Conservation (phyloP, 2,888 invertebrate genomes). For the Harpagoxenus sublaevis region DNA sequence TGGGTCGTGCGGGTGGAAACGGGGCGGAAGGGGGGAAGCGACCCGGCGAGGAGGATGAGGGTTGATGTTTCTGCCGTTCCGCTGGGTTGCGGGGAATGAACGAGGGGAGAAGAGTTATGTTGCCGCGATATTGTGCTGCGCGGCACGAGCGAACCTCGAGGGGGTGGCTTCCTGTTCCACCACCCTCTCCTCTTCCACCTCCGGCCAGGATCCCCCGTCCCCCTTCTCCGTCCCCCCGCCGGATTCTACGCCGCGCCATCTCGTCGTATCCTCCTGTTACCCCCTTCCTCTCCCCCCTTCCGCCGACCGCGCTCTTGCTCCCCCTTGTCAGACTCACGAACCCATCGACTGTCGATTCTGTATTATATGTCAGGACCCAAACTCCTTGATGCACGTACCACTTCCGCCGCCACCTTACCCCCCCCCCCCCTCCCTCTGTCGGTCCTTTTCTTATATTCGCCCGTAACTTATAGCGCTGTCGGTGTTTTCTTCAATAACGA, state of each 20-base stretch:
- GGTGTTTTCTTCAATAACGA: constrained; percentile 65
- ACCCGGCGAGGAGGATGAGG: constrained; percentile 77
- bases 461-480: constrained; percentile 60
- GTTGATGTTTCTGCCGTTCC: constrained; percentile 84
- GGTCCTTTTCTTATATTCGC: constrained; percentile 42
- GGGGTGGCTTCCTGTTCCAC: constrained; percentile 74
- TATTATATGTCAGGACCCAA: constrained; percentile 79
- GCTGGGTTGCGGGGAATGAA: constrained; percentile 80
- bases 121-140: constrained; percentile 86
- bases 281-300: constrained; percentile 58
- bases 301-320: constrained; percentile 56
- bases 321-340: constrained; percentile 68
- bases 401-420: constrained; percentile 35
- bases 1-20: constrained; percentile 34
- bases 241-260: constrained; percentile 59
- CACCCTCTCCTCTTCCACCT: constrained; percentile 60
- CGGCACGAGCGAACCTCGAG: constrained; percentile 82
- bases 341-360: constrained; percentile 81
- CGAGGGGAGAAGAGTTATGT: constrained; percentile 86
- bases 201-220: constrained; percentile 48
- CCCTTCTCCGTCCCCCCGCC: constrained; percentile 53
- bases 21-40: constrained; percentile 51
- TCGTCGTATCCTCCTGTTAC: constrained; percentile 64
- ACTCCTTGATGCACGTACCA: constrained; percentile 63
- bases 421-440: not conserved